A percentile compares a stretch with the other conserved stretches of the same genome.
Conservation (phyloP, 2,113 vertebrate species). For the Petrocephalus microphthalmus region DNA sequence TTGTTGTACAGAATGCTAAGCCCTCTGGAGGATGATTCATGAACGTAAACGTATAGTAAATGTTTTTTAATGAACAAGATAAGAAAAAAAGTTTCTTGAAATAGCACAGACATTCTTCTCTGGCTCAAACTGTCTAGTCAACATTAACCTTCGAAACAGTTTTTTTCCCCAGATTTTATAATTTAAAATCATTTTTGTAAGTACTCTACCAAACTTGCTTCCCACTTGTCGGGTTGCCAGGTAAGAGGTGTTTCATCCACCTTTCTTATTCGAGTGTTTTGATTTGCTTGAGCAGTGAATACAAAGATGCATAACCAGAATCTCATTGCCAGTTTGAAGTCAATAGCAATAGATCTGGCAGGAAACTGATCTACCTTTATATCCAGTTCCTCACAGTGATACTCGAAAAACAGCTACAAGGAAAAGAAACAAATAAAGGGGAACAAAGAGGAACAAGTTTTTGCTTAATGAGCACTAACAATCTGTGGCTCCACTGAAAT, state of each 20-base stretch:
- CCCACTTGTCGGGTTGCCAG: background rate
- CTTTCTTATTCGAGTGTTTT: background rate
- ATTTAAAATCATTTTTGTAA: background rate
- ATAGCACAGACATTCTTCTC: background rate
- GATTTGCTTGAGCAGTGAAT: background rate
- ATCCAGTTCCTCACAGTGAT: background rate
- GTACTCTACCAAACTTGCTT: background rate
- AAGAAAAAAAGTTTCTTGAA: background rate
- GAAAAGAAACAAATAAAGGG: background rate
- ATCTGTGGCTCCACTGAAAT: background rate
- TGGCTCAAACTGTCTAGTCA: background rate
- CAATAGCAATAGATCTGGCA: background rate
- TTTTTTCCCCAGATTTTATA: background rate
- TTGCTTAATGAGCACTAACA: background rate
- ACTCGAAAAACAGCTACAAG: background rate
- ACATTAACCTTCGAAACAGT: background rate
- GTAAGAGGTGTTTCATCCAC: background rate
- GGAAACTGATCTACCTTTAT: background rate
- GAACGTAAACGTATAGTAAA: background rate
- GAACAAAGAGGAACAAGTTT: background rate
- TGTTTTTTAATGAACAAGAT: background rate
- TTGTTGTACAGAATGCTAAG: background rate
- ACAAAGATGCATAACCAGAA: background rate
- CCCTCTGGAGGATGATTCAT: background rate
- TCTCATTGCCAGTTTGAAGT: background rate